Evolutionary conservation across 2,113 vertebrate species (phyloP).

Genomic region (Oncorhynchus kisutch): DNA sequence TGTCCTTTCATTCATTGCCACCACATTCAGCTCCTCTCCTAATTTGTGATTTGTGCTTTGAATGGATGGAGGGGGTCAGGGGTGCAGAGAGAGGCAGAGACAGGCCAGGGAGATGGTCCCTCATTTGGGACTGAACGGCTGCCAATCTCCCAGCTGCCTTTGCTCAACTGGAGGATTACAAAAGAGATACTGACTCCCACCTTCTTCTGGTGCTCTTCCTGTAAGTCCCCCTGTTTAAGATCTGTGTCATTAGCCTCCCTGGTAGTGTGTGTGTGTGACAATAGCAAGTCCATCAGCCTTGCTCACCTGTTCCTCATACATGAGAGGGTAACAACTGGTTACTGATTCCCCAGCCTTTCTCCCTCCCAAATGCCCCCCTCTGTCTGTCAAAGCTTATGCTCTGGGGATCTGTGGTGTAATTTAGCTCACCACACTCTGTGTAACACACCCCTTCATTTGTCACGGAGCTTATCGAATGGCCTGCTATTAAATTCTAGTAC

Average conservation of each 20-base stretch:
- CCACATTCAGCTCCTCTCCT: conserved; percentile 34
- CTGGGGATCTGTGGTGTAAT: too few species aligned
- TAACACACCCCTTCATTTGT: too few species aligned
- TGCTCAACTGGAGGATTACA: conserved; percentile 36
- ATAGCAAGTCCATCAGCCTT: too few species aligned
- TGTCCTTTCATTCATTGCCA: conserved; percentile 41
- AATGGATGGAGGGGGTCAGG: conserved; percentile 16
- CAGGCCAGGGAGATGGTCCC: conserved; percentile 54
- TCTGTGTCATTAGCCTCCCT: conserved; percentile 25
- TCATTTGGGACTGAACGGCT: conserved; percentile 58
- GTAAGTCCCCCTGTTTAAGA: background rate
- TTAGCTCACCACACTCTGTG: too few species aligned
- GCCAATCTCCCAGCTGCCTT: conserved; percentile 58
- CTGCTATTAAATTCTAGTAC: too few species aligned
- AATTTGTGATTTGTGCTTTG: conserved; percentile 46
- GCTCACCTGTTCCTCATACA: too few species aligned
- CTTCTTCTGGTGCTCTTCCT: background rate
- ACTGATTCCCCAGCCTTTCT: too few species aligned
- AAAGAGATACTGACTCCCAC: background rate
- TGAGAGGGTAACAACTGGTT: too few species aligned
- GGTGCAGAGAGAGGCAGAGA: background rate
- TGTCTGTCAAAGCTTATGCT: too few species aligned
- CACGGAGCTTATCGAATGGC: too few species aligned
- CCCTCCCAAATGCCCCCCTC: too few species aligned
- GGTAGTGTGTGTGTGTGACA: background rate